Percentiles rank a stretch among this genome's conserved stretches.
phyloP scores from a whole-genome alignment of 2,113 vertebrate species.

The Eidolon helvum region DNA sequence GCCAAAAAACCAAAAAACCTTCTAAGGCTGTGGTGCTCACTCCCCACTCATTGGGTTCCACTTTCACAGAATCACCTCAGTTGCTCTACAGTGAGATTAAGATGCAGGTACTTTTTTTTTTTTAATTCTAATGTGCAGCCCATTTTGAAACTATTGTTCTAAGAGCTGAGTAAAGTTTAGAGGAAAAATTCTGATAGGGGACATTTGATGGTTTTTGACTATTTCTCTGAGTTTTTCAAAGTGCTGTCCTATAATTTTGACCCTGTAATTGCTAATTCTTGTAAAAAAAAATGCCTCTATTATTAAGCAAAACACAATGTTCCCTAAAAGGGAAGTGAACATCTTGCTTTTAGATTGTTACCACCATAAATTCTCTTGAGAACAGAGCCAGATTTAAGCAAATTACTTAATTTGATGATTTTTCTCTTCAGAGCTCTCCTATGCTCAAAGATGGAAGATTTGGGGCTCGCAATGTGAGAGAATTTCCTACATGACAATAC shows the following conservation, averaged over 20 bases:
- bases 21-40: neutral
- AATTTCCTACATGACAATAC: neutral
- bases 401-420: neutral
- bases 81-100: neutral
- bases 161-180: neutral
- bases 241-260: neutral
- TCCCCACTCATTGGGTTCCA: neutral
- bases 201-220: neutral
- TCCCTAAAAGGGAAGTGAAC: neutral
- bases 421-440: neutral
- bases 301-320: neutral
- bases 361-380: neutral
- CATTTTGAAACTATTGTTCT: neutral
- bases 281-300: neutral
- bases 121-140: neutral
- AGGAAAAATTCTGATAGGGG: neutral
- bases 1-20: neutral
- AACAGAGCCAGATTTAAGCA: neutral
- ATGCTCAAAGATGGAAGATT: neutral
- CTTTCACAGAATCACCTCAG: neutral
- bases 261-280: neutral
- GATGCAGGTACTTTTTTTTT: neutral
- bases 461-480: neutral
- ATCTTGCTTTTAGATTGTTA: neutral
- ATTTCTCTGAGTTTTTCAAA: neutral